Percentiles rank a stretch among this genome's conserved stretches.
Evolutionary conservation across 2,797 vertebrate genomes (phyloP).

Genomic region (Vipera latastei): DNA sequence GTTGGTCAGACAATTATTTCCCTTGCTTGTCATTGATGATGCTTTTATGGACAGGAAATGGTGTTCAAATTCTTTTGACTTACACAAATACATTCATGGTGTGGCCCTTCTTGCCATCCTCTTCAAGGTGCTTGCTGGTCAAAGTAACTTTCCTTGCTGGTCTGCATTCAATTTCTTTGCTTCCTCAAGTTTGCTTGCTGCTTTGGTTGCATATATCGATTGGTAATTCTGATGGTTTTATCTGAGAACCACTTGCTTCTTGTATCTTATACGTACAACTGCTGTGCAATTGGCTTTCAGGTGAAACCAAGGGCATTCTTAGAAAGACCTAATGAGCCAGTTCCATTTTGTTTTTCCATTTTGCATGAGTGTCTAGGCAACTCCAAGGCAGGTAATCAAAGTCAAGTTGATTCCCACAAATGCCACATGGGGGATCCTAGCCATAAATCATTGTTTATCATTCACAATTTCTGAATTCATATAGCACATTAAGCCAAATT

Average conservation of each 20-base stretch:
- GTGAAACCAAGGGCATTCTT: background rate
- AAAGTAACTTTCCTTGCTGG: background rate
- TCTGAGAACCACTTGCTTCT: background rate
- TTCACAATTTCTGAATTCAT: background rate
- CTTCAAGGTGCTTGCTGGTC: background rate
- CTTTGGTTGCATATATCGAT: background rate
- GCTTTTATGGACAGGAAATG: background rate
- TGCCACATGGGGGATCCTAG: background rate
- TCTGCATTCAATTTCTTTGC: background rate
- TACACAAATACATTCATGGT: background rate
- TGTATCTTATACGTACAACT: background rate
- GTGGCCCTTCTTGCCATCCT: background rate
- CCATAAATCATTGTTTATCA: background rate
- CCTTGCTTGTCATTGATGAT: background rate
- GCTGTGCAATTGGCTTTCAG: background rate
- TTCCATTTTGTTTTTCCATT: background rate
- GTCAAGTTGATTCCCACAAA: background rate
- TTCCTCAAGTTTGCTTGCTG: background rate
- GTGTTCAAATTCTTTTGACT: background rate
- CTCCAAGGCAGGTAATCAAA: background rate
- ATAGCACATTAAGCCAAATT: background rate
- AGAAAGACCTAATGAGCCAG: background rate
- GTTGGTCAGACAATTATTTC: background rate
- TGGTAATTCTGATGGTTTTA: background rate
- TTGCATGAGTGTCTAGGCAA: background rate